Percentiles rank a stretch among this genome's conserved stretches.
phyloP scores from a whole-genome alignment of 2,113 vertebrate genomes.

The Brachirus orientalis region DNA sequence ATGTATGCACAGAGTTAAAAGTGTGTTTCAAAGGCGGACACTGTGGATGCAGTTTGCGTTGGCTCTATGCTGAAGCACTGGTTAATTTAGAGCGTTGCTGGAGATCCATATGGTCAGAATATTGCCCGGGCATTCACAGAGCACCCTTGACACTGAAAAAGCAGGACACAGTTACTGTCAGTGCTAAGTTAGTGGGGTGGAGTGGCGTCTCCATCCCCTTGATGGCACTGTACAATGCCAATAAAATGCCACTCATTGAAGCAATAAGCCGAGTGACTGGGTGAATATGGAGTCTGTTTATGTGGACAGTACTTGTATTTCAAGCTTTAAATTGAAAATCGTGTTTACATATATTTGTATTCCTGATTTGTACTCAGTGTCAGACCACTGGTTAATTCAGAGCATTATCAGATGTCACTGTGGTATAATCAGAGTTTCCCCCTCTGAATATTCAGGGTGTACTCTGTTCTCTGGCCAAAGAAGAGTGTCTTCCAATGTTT shows the following conservation, averaged over 20 bases:
- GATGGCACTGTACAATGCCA: conserved; percentile 15
- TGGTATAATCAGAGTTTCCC: conserved; percentile 36
- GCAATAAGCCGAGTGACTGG: conserved; percentile 21
- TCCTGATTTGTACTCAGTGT: conserved; percentile 4
- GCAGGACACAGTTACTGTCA: conserved; percentile 2
- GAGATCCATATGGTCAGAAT: conserved; percentile 26
- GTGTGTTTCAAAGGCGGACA: conserved; percentile 9
- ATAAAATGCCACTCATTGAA: conserved; percentile 25
- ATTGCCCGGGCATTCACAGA: conserved; percentile 10
- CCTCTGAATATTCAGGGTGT: conserved; percentile 49
- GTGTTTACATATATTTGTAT: conserved; percentile 14
- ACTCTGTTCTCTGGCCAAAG: conserved; percentile 52
- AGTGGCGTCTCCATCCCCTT: conserved; percentile 30
- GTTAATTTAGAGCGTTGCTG: conserved; percentile 24
- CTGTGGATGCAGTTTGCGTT: neutral
- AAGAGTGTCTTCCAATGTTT: conserved; percentile 57
- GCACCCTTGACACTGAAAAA: neutral
- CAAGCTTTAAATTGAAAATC: conserved; percentile 8
- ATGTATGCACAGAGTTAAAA: conserved; percentile 4
- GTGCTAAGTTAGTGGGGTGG: conserved; percentile 6
- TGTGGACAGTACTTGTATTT: neutral
- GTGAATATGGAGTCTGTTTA: conserved; percentile 11
- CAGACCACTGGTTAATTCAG: conserved; percentile 33
- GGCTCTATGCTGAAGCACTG: neutral
- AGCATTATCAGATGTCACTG: conserved; percentile 34